These are phyloP conservation scores for Merops nubicus DNA, from an alignment of 2,113 vertebrate genomes.

Conservation along the genomic window DNA sequence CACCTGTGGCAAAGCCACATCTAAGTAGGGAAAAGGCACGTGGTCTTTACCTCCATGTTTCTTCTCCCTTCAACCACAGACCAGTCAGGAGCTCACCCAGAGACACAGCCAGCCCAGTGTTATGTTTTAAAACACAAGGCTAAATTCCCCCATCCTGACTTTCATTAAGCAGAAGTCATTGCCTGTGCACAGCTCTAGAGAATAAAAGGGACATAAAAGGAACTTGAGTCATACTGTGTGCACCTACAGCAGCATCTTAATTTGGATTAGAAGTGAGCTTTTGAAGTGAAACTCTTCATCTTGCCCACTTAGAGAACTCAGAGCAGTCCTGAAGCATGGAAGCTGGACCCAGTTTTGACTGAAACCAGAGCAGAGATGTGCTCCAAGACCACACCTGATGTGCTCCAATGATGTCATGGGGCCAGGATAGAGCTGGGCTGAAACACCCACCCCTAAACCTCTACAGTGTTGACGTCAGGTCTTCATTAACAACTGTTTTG, in stretches of 20 bases:
- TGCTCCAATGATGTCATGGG: neutral
- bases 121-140: neutral
- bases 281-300: neutral
- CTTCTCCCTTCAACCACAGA: neutral
- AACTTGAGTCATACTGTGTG: neutral
- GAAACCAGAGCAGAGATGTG: neutral
- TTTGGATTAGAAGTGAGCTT: neutral
- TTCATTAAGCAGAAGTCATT: neutral
- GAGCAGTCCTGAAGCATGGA: neutral
- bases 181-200: neutral
- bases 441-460: neutral
- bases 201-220: slow-evolving; percentile 3
- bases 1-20: neutral
- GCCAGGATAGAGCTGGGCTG: neutral
- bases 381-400: slow-evolving; percentile 35
- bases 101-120: neutral
- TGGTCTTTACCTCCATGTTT: neutral
- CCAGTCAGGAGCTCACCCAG: neutral
- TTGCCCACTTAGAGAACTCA: fast-evolving
- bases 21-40: neutral
- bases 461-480: neutral
- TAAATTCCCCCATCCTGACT: neutral
- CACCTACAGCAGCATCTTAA: neutral
- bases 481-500: slow-evolving; percentile 56
- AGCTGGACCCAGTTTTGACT: neutral